A percentile compares a stretch with the other conserved stretches of the same genome.
Evolutionary conservation across 92 coral and sea anemone species (phyloP).

Genomic region (Plumapathes pennacea): DNA sequence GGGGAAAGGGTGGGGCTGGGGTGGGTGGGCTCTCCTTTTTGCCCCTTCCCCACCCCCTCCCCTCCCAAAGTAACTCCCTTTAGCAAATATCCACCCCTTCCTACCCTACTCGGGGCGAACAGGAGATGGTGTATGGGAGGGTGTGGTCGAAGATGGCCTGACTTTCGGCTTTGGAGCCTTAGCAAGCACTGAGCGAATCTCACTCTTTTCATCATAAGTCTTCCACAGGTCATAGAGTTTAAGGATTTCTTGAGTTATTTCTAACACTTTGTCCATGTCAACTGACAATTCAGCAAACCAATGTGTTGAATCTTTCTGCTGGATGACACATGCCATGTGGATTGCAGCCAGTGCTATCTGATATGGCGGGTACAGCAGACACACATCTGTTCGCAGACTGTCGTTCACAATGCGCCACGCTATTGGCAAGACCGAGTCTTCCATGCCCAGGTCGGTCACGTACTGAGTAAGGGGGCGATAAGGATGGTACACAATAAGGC

Average conservation of each 20-base stretch:
- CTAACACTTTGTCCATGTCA: slow-evolving; percentile 95
- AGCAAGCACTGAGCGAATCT: slow-evolving; percentile 65
- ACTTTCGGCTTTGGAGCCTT: slow-evolving; percentile 93
- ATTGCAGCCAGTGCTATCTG: slow-evolving; percentile 94
- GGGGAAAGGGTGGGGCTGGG: too few relatives aligned
- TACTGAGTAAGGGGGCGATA: slow-evolving; percentile 95
- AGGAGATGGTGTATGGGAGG: slow-evolving; percentile 87
- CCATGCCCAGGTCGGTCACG: slow-evolving; percentile 90
- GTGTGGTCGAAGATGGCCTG: slow-evolving; percentile 91
- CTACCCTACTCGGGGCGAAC: slow-evolving; percentile 56
- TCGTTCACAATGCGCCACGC: slow-evolving; percentile 99
- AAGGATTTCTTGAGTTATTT: slow-evolving; percentile 87
- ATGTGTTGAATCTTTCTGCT: slow-evolving; percentile 87
- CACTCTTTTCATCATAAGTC: slow-evolving; percentile 88
- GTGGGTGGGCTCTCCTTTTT: too few relatives aligned
- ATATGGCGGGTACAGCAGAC: slow-evolving; percentile 87
- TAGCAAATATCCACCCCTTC: too few relatives aligned
- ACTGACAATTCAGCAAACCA: slow-evolving; percentile 97
- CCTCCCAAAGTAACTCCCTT: too few relatives aligned
- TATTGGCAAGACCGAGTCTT: slow-evolving; percentile 85
- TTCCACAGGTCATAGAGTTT: slow-evolving; percentile 94
- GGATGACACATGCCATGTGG: slow-evolving; percentile 98
- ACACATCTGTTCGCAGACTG: slow-evolving; percentile 92
- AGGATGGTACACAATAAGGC: slow-evolving; percentile 91
- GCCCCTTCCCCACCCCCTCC: too few relatives aligned